phyloP scores from a whole-genome alignment of 2,797 vertebrate genomes.

The Sebastes iracundus region DNA sequence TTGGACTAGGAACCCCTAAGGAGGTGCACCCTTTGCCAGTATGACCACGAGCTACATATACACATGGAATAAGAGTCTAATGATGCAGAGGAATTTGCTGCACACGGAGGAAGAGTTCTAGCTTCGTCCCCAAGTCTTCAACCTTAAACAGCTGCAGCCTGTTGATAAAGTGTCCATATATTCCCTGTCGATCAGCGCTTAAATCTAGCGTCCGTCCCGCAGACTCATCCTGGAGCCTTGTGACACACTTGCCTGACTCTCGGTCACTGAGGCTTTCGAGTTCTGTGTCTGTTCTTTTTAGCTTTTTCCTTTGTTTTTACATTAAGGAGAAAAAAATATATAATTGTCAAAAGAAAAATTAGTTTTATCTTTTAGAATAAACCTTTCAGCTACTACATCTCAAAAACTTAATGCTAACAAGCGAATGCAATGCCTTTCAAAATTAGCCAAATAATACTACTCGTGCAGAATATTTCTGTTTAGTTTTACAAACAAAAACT shows the following conservation, averaged over 20 bases:
- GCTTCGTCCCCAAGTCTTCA: constrained; percentile 1
- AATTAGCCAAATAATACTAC: constrained; percentile 54
- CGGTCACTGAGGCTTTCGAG: neutral
- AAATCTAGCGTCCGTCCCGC: constrained; percentile 5
- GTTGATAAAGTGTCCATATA: neutral
- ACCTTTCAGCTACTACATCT: constrained; percentile 13
- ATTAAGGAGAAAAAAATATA: neutral
- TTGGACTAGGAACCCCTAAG: constrained; percentile 58
- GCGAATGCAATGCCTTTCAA: constrained; percentile 60
- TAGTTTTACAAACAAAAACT: constrained; percentile 34
- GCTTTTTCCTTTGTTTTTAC: neutral
- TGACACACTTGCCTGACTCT: constrained; percentile 42
- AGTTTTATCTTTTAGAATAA: neutral
- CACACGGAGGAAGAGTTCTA: neutral
- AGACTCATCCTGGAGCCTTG: constrained; percentile 40
- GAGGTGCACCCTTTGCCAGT: constrained; percentile 58
- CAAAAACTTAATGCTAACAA: constrained; percentile 31
- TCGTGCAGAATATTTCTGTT: constrained; percentile 26
- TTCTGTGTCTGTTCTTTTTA: constrained; percentile 7
- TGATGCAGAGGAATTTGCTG: neutral
- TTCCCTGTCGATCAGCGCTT: constrained; percentile 2
- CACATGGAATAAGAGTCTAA: constrained; percentile 11
- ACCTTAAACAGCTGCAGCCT: constrained; percentile 16
- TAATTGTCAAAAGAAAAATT: neutral
- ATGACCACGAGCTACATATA: constrained; percentile 13